Percentiles rank a stretch among this genome's conserved stretches.
Evolutionary conservation across 2,797 vertebrate genomes (phyloP).

Genomic region (Crocodylus rhombifer): DNA sequence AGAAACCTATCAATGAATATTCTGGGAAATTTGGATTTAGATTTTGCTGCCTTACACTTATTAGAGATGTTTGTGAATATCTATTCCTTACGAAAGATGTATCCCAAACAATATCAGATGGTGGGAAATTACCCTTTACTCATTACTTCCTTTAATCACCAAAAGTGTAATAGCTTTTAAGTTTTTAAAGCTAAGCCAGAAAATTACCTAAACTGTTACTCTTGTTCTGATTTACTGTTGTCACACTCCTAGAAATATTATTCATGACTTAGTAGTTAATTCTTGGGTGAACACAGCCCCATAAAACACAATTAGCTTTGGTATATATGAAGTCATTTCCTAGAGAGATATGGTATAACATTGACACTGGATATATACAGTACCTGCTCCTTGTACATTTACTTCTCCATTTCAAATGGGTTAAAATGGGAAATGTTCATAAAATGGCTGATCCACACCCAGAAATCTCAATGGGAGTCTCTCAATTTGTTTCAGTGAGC

Average conservation of each 20-base stretch:
- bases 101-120: neutral
- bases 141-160: neutral
- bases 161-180: neutral
- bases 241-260: neutral
- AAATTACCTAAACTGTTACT: neutral
- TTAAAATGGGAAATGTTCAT: too few relatives aligned
- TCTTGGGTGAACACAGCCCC: neutral
- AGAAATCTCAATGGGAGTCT: neutral
- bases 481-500: neutral
- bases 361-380: neutral
- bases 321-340: neutral
- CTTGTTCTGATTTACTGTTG: neutral
- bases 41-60: neutral
- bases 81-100: neutral
- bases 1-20: neutral
- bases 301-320: neutral
- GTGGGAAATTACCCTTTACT: neutral
- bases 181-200: neutral
- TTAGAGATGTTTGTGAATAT: neutral
- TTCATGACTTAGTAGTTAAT: neutral
- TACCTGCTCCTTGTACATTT: accelerated
- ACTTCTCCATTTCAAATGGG: neutral
- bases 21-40: neutral
- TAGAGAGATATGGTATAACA: neutral
- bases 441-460: neutral